phyloP scores from a whole-genome alignment of 2,888 invertebrate genomes.

The Acronicta leporina region DNA sequence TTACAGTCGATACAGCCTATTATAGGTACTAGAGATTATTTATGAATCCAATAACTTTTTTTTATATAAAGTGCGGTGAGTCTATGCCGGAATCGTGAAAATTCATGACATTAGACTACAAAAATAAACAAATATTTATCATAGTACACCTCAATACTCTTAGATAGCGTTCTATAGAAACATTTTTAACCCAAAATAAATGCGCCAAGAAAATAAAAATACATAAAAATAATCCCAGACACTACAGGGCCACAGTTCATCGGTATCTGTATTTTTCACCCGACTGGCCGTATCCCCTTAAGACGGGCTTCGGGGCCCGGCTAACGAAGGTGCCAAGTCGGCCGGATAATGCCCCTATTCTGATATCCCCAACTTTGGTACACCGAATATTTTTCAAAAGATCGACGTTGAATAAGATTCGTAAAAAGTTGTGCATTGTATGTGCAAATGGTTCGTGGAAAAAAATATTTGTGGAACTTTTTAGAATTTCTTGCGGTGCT shows the following conservation, averaged over 20 bases:
- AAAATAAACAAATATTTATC: not conserved
- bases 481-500: slow-evolving; percentile 7
- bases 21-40: no score
- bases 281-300: slow-evolving; percentile 56
- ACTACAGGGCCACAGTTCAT: slow-evolving; percentile 52
- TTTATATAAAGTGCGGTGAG: no score
- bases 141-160: not conserved
- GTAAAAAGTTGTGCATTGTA: slow-evolving; percentile 48
- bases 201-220: slow-evolving; percentile 14
- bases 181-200: slow-evolving; percentile 5
- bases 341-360: slow-evolving; percentile 62
- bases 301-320: slow-evolving; percentile 43
- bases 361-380: slow-evolving; percentile 54
- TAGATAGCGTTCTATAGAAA: not conserved
- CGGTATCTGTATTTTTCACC: slow-evolving; percentile 70
- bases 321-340: slow-evolving; percentile 67
- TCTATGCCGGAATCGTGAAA: not conserved
- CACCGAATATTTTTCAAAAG: slow-evolving; percentile 50
- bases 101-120: not conserved
- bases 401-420: slow-evolving; percentile 40
- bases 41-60: no score
- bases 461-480: slow-evolving; percentile 33
- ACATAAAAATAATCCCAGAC: slow-evolving; percentile 22
- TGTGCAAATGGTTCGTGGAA: slow-evolving; percentile 51
- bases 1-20: no score